These are phyloP conservation scores for Rallus crepitans DNA, from an alignment of 2,797 vertebrate genomes.

Conservation along the genomic window DNA sequence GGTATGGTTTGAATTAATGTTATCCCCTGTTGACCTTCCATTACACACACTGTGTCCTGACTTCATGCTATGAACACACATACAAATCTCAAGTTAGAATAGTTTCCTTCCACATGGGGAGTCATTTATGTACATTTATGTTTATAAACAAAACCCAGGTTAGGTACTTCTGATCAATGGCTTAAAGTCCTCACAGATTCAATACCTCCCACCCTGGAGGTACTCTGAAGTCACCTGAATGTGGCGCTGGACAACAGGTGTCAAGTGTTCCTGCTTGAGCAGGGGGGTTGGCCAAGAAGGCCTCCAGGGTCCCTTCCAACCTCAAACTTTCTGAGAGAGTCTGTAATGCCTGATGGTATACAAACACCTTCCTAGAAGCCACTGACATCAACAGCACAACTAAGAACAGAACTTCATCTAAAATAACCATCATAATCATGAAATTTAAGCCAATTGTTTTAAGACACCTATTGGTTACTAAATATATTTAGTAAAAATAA, in stretches of 20 bases:
- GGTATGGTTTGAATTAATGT: not conserved
- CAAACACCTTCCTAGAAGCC: not conserved
- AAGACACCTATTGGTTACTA: not conserved
- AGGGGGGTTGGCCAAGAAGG: not conserved
- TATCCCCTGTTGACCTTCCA: not conserved
- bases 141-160: not conserved
- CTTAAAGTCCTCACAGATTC: not conserved
- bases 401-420: not conserved
- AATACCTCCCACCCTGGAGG: not conserved
- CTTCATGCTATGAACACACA: not conserved
- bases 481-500: not conserved
- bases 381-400: no score
- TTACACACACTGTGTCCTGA: not conserved
- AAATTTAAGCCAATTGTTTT: not conserved
- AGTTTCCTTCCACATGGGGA: not conserved
- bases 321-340: accelerated
- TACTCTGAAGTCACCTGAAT: not conserved
- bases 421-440: not conserved
- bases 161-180: not conserved
- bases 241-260: not conserved
- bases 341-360: not conserved
- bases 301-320: not conserved
- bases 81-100: not conserved
- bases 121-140: not conserved
- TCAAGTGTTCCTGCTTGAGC: not conserved